These are phyloP conservation scores for Arothron firmamentum DNA, from an alignment of 2,113 vertebrate genomes.

Conservation along the genomic window DNA sequence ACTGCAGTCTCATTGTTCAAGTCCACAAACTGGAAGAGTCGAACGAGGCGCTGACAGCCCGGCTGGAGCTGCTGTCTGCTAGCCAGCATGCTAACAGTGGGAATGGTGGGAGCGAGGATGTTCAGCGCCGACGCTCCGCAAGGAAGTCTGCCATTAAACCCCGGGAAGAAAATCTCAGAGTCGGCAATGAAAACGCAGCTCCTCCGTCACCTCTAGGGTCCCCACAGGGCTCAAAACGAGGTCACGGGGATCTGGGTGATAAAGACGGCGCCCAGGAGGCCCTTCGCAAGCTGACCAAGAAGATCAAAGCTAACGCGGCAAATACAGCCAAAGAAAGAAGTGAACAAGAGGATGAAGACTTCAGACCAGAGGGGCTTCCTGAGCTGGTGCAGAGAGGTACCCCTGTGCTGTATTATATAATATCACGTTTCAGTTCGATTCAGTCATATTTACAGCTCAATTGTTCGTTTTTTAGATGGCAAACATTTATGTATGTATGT, in stretches of 20 bases:
- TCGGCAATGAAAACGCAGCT: conserved; percentile 43
- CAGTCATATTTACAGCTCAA: not conserved
- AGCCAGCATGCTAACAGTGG: conserved; percentile 23
- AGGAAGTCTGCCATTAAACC: conserved; percentile 47
- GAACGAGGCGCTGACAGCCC: conserved; percentile 79
- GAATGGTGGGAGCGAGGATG: not conserved
- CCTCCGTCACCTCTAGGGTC: conserved; percentile 26
- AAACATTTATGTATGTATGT: not conserved
- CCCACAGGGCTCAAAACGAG: conserved; percentile 70
- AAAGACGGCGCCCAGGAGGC: conserved; percentile 62
- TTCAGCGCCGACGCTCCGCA: conserved; percentile 24
- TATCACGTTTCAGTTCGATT: not conserved
- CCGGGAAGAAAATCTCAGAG: conserved; percentile 16
- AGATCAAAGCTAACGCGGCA: conserved; percentile 42
- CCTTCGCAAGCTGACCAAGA: conserved; percentile 75
- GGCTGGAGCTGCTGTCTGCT: conserved; percentile 70
- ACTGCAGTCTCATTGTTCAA: conserved; percentile 81
- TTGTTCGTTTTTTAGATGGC: too few relatives aligned
- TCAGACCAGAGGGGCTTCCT: conserved; percentile 81
- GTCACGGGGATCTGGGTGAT: conserved; percentile 45
- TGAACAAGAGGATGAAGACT: conserved; percentile 43
- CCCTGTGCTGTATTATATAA: too few relatives aligned
- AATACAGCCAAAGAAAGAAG: conserved; percentile 37
- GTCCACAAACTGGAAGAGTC: conserved; percentile 84
- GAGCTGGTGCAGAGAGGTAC: conserved; percentile 83